Base-by-base conservation (phyloP, 2,888 invertebrate species). In the Craniophora ligustri region DNA sequence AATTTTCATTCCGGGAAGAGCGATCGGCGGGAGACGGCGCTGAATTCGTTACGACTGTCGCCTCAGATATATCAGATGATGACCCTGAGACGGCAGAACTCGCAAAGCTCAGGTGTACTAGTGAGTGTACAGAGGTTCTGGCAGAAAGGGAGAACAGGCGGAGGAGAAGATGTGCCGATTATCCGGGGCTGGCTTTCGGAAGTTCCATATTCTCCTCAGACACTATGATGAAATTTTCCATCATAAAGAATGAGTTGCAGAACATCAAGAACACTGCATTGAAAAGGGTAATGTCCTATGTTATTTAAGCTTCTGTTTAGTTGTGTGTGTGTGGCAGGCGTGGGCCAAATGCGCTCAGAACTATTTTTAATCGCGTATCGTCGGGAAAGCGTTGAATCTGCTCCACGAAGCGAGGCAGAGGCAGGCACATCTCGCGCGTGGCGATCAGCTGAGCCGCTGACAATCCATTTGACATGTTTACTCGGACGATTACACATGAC, bases 201-300 rank as follows among this genome's bases (percentile, higher is more conserved):
- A 96, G 97, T 74, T 98, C 98, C 65, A 97, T 98, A 84, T 98
- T 98, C 93, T 98, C 98, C 84, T 98, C 98, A 51, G 98, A 98
- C 86, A 98, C 99, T 7, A 96, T 99, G 96, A 98, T 99, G 97
- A 99, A 98, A 94, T 98, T 99, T 92, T 98, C 97, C 88, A 96
- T 99, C 75, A 99, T 99, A 87, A 96, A 97, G 88, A 99, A 99
- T 90, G 99, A 99, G 94, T 95, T 99, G 87, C 98, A 98, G 94
- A 99, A 99, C 94, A 98, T 99, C 88, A 97, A 98, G 95, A 97
- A 98, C 89, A 98, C 98, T 88, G 98, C 98, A 89, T 95, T 99
- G 75, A 98, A 97, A 95, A 96, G 98, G 98, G 99, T 99, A 96
- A 95, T 79, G 90, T 89, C 86, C 96, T 89, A 79, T 76, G 78